Base-by-base conservation (phyloP, 2,888 invertebrate genomes). In the Drosophila phalerata region DNA sequence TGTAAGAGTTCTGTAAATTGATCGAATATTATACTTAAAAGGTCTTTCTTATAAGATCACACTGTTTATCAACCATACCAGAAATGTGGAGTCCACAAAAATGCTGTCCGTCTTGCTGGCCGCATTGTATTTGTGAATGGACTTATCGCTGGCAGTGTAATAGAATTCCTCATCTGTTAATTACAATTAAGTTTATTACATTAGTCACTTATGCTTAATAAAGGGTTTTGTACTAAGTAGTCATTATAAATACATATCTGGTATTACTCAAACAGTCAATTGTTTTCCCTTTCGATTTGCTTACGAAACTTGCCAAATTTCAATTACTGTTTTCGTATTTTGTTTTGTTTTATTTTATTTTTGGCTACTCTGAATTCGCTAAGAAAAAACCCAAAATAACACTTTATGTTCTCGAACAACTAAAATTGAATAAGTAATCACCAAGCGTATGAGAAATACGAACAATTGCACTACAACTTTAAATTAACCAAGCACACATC, bases 91-190 rank as follows among this genome's bases (percentile, higher is more conserved):
- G 6, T 67, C 60, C 25, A 91, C 60, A 57, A 91, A 91, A 0
- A 88, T 58, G 1, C 47, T 55, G 17, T 85, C 73, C 0, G 55
- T 53, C 8, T 87, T 69, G 0, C 88, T 91, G n/a, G 91, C 85
- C 0, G 93, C 93, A 89, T 95, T 93, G 75, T 92, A 94, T 64
- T 93, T 90, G 53, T 84, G 86, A 4, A 92, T 90, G 3, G 91
- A 88, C 51, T 68, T 85, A 58, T 92, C 91, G 9, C 63, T 32
- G 22, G 88, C 77, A 3, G 89, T 89, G 79, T 93, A 95, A 15
- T 94, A 93, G 73, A 95, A 94, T 79, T 94, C 94, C 4, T 93
- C 92, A 72, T 94, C 95, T 94, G 91, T 34, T 88, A 58, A 60
- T 58, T 9, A 3, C 6, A 56, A 53, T 40, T 10, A 32, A 6